Base-by-base conservation (phyloP, 35 echinoderm and acorn worm species). In the Apostichopus californicus region DNA sequence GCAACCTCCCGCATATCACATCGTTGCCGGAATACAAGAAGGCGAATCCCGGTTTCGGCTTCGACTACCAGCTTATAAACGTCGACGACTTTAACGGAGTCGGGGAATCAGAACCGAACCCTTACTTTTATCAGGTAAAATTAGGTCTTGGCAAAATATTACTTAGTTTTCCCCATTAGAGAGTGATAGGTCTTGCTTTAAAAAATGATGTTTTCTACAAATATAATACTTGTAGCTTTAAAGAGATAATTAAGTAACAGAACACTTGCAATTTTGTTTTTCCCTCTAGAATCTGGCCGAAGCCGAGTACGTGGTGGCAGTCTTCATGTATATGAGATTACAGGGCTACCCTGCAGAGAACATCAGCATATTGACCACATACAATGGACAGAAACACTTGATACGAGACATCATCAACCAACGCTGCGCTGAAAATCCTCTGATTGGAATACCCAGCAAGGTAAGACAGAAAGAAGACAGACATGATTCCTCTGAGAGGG, bases 371-470 rank as follows among this genome's bases (percentile, higher is more conserved):
- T 82, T 98, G 65, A 96, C 96, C 9, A 98, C 96, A 5, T 98
- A 98, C 90, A 98, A 98, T 77, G 96, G 96, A 20, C 96, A 98
- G 96, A 98, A 98, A 58, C 96, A 98, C 87, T 82, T 98, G 55
- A 98, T 98, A 34, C 77, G 96, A 56, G 96, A 98, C 90, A 95
- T 98, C 79, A 95, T 98, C 87, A 96, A 98, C 57, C 95, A 98
- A 71, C 82, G 96, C 6, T 98, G 96, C 92, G 94, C 92, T 9
- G 87, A 92, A 20, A 98, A 98, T 60, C 96, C 96, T 1, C 54
- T 98, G 8, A 98, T 98, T 88, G 96, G 96, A 72, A 77, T 92
- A 75, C 96, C 96, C 5, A 95, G 91, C 73, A 98, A 98, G 91
- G 94, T 98, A 59, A 83, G 52, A 8, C 18, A 25, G 77, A 46